Base-by-base conservation (phyloP, 1,140 invertebrate species). In the Spodoptera frugiperda region DNA sequence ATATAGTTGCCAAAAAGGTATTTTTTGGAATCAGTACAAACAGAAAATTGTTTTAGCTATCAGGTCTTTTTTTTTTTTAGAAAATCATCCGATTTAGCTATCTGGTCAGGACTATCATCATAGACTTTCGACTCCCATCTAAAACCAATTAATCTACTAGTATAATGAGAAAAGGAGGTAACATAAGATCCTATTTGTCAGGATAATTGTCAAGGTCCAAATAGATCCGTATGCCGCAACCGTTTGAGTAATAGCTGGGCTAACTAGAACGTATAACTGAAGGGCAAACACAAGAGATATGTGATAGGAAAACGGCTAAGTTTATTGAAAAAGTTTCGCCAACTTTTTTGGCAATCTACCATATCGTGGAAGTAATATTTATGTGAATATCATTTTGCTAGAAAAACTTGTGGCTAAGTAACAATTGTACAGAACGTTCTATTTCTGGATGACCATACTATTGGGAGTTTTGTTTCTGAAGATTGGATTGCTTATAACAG, bases 331-430 rank as follows among this genome's bases (percentile, higher is more conserved):
- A 63, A 63, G 33, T 63, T 63, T 19, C 10, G n/a, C 11, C 9
- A 19, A 63, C 33, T 63, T 63, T 63, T 63, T 63, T 44, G 33
- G 59, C 59, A 63, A 11, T 30, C 33, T n/a, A 44, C 17, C 59
- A 39, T 63, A 63, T 44, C 15, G 12, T 4, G 33, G 2, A 9
- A 33, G 33, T 5, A 30, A 12, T 44, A 63, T 63, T 63, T 63
- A 63, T 63, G 59, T 19, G 57, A 61, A 61, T 17, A 63, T 44
- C 33, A 19, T 63, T 63, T 63, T 63, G 30, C n/a, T 44, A 63
- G 33, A 10, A 44, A 39, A 39, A 39, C 33, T 39, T 39, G 33
- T 8, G 33, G 33, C 33, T 9, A 39, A 39, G 33, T 39, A 39
- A 39, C 33, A 39, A 39, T 6, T 39, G 33, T 8, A 39, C 4